Conservation (phyloP, 1,140 invertebrate genomes). For the Temnothorax nylanderi region DNA sequence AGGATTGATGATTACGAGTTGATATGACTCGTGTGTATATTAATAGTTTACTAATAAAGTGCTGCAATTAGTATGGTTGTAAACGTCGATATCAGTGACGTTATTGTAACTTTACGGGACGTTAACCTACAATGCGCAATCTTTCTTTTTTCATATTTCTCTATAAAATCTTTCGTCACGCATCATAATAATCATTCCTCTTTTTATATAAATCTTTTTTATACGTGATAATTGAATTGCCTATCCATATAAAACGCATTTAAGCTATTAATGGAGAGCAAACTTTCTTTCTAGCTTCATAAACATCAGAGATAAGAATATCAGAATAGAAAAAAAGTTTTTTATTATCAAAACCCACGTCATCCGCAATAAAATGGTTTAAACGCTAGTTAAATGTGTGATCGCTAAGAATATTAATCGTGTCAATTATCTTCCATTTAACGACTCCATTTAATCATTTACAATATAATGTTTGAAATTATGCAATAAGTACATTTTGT, state of each 20-base stretch:
- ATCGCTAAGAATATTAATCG: not conserved
- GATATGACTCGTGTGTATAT: conserved; percentile 1
- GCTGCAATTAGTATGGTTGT: conserved; percentile 44
- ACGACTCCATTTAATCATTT: not conserved
- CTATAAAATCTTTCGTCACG: not conserved
- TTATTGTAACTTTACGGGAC: conserved; percentile 41
- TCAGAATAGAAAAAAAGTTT: not conserved
- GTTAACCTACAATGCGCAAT: conserved; percentile 34
- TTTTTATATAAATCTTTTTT: conserved; percentile 28
- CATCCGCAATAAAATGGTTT: not conserved
- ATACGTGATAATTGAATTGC: not conserved
- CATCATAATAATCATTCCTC: conserved; percentile 12
- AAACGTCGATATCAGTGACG: conserved; percentile 50
- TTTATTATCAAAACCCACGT: not conserved
- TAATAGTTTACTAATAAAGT: conserved; percentile 61
- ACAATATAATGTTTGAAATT: not conserved
- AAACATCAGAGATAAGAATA: not conserved
- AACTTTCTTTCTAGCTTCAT: not conserved
- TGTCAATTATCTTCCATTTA: not conserved
- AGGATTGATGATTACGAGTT: conserved; percentile 25
- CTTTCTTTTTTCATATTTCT: not conserved
- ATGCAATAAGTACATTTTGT: not conserved
- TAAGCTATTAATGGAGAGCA: not conserved
- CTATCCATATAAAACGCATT: not conserved
- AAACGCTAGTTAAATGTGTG: not conserved